phyloP scores from a whole-genome alignment of 2,888 invertebrate species.

The Atherix ibis region DNA sequence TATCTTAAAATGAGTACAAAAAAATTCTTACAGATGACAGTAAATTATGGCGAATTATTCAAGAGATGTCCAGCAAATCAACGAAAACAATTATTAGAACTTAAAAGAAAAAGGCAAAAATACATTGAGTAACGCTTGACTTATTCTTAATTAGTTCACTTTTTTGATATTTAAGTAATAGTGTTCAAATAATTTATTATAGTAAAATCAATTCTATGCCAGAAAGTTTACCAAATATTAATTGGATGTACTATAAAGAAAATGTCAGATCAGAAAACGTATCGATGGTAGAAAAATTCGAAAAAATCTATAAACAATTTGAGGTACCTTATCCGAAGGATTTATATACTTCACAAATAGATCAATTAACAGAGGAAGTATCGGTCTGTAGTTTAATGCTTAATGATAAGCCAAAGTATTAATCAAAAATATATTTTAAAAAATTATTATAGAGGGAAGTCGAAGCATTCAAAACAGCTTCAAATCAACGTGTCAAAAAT shows the following conservation, averaged over 20 bases:
- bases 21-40: too few relatives aligned
- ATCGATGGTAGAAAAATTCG: slow-evolving; percentile 68
- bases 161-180: too few relatives aligned
- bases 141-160: too few relatives aligned
- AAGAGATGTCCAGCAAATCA: too few relatives aligned
- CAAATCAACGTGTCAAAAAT: slow-evolving; percentile 22
- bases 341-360: slow-evolving; percentile 45
- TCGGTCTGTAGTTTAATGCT: slow-evolving; percentile 26
- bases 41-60: too few relatives aligned
- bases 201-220: slow-evolving; percentile 34
- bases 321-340: slow-evolving; percentile 63
- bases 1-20: too few relatives aligned
- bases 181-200: not conserved
- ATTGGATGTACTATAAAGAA: slow-evolving; percentile 65
- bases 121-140: too few relatives aligned
- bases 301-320: slow-evolving; percentile 59
- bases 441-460: too few relatives aligned
- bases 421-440: slow-evolving; percentile 14
- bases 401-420: too few relatives aligned
- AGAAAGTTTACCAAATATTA: slow-evolving; percentile 56
- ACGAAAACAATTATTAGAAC: too few relatives aligned
- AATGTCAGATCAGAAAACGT: slow-evolving; percentile 45
- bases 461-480: slow-evolving; percentile 11
- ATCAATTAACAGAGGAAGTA: slow-evolving; percentile 44
- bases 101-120: too few relatives aligned